These are phyloP conservation scores for Podarcis siculus DNA, from an alignment of 2,797 vertebrate genomes.

Conservation along the genomic window DNA sequence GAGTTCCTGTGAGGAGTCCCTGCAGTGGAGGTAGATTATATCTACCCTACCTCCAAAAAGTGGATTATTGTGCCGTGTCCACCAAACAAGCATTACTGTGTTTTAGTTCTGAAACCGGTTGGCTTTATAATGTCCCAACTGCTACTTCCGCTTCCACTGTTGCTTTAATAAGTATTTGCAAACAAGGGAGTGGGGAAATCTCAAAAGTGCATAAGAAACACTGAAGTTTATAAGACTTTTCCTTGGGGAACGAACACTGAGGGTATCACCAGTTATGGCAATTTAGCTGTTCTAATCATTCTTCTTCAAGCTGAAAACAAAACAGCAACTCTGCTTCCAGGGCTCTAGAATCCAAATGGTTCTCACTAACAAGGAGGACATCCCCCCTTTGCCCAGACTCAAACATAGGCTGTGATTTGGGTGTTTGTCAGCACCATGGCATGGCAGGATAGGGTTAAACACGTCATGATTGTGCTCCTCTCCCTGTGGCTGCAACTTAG, in stretches of 20 bases:
- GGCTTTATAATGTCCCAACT: slow-evolving; percentile 45
- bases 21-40: background rate
- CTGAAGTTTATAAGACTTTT: background rate
- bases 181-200: background rate
- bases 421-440: background rate
- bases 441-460: background rate
- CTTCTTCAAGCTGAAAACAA: background rate
- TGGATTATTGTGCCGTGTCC: slow-evolving; percentile 32
- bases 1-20: slow-evolving; percentile 26
- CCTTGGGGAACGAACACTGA: background rate
- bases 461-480: background rate
- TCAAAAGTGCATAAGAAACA: background rate
- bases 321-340: background rate
- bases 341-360: background rate
- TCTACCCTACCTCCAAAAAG: slow-evolving; percentile 1
- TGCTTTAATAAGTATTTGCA: background rate
- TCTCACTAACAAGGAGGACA: background rate
- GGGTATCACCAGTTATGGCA: background rate
- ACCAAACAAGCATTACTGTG: slow-evolving; percentile 29
- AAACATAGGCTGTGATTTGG: background rate
- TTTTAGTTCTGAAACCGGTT: slow-evolving; percentile 56
- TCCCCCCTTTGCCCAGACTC: background rate
- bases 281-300: background rate
- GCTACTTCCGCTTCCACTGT: background rate
- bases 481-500: background rate